Base-by-base conservation (phyloP, 1,140 invertebrate genomes). In the Telenomus remus region DNA sequence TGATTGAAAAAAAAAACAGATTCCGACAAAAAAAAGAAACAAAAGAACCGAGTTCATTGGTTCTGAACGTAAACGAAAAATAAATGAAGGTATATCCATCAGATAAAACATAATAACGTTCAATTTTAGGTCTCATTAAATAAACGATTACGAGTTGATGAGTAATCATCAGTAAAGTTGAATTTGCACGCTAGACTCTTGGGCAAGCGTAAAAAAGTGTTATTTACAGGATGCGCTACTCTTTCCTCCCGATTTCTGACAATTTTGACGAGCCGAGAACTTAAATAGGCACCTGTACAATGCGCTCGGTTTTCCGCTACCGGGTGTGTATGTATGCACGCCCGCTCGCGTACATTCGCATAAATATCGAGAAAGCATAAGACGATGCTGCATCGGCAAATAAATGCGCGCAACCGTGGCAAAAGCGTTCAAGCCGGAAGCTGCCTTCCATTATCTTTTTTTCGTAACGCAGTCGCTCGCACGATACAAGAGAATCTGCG, bases 371-470 rank as follows among this genome's bases (percentile, higher is more conserved):
- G 76, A 78, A 78, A 79, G 69, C 72, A 49, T 42, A 63, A 69
- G 63, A 64, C 68, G 76, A 79, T 72, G 57, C 71, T 61, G 56
- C 48, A 50, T 76, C 68, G 74, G 63, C 63, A 56, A 79, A 79
- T 79, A 79, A 75, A 79, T 57, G 73, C 77, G 73, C 47, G 72
- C 77, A 76, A 79, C 77, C 77, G 72, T 73, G 77, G 69, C 72
- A 76, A 76, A 70, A 66, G 46, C 68, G 59, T 61, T 54, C 50
- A 66, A 76, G 56, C 73, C 74, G 73, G 73, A 76, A 76, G 55
- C 72, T 27, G 57, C 56, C 50, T 70, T 76, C 73, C 55, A 76
- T 79, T 76, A 79, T 76, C 73, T 68, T 79, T 76, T 79, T 73
- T 73, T 76, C 77, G 72, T 47, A 55, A 76, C 63, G 42, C 55